Evolutionary conservation across 2,888 invertebrate genomes (phyloP).

Genomic region (Campaea margaritaria): DNA sequence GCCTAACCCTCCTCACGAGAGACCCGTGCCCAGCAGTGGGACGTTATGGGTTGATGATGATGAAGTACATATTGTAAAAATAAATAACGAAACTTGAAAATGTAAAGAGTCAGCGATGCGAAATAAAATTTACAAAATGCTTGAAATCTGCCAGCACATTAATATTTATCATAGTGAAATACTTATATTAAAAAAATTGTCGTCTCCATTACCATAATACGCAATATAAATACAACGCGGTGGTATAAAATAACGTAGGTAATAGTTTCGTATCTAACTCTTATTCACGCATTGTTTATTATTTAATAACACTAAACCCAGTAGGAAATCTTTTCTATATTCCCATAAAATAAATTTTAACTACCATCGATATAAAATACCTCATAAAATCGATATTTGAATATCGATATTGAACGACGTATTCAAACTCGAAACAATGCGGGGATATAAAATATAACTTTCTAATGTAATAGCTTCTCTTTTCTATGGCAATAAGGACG

Average conservation of each 20-base stretch:
- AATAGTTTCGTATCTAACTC: slow-evolving; percentile 9
- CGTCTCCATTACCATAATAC: slow-evolving; percentile 20
- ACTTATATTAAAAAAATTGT: slow-evolving; percentile 12
- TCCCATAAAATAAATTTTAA: slow-evolving; percentile 40
- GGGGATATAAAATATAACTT: slow-evolving; percentile 56
- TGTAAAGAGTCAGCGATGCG: too few species aligned
- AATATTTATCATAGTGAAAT: background rate
- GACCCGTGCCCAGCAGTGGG: too few species aligned
- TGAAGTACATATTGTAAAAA: too few species aligned
- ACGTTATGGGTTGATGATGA: too few species aligned
- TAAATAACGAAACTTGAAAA: too few species aligned
- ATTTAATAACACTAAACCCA: slow-evolving; percentile 27
- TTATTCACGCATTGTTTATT: slow-evolving; percentile 26
- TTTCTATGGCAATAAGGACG: slow-evolving; percentile 68
- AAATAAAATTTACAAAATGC: background rate
- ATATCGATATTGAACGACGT: slow-evolving; percentile 51
- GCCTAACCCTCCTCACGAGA: too few species aligned
- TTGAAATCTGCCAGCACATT: background rate
- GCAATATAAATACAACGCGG: slow-evolving; percentile 19
- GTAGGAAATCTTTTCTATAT: slow-evolving; percentile 37
- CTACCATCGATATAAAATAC: slow-evolving; percentile 48
- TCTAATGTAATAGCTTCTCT: slow-evolving; percentile 63
- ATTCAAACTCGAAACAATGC: slow-evolving; percentile 67
- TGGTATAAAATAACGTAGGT: slow-evolving; percentile 12
- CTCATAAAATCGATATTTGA: slow-evolving; percentile 54